Evolutionary conservation across 1,140 invertebrate genomes (phyloP), one percentile per base, ranked within the genome.

Genomic region (Drosophila burlai): DNA sequence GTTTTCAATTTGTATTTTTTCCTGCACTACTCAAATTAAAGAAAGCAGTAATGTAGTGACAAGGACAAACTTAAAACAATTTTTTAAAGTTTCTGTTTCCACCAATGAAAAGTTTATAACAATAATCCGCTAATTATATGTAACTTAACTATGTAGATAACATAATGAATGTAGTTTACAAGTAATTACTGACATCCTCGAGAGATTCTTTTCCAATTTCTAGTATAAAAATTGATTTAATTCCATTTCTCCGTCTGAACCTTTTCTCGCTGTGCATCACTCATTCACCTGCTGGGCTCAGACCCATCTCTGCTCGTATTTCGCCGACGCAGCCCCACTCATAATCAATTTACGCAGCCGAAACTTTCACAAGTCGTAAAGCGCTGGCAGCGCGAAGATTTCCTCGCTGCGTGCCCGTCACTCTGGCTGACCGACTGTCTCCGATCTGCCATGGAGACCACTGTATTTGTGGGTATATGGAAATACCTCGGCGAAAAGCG

Each of bases 301-400:
- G 40, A 24, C 11, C 55, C 55, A 65, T 45, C 74, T 64, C 62
- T 76, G 54, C 72, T 52, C 72, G 52, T 21, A 26, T 58, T 64
- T 68, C 49, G 55, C 38, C 73, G 50, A 47, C 74, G 61, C 54
- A 42, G 42, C 36, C 45, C 63, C 66, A 72, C 76, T 79, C 76
- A 79, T 79, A 80, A 80, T 80, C 76, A 79, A 80, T 80, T 80
- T 80, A 65, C 76, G 58, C 76, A 52, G 65, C 34, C 74, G 36
- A 78, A 79, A 80, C 76, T 80, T 80, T 80, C 76, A 80, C 76
- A 80, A 79, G 54, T 77, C 66, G 50, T 59, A 58, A 49, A 62
- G 59, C 63, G 55, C 38, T 61, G 62, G 45, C 74, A 75, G 54
- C 55, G 43, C 29, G 16, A 47, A 72, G 76, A 77, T 77, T 59